Conservation (phyloP, 2,888 invertebrate genomes). For the Arge pagana region DNA sequence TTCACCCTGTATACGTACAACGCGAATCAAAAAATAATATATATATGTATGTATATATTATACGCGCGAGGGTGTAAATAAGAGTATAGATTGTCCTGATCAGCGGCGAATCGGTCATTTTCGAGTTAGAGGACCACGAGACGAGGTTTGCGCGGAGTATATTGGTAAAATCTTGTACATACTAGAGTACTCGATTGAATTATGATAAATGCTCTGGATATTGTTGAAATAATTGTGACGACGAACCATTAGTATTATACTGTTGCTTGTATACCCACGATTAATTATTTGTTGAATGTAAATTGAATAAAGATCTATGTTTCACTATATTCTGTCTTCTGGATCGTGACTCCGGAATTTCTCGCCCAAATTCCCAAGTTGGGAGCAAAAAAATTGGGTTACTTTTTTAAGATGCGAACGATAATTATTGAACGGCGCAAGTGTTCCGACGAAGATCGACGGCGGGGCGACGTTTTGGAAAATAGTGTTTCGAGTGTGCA, state of each 20-base stretch:
- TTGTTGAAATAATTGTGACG: slow-evolving; percentile 32
- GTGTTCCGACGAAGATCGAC: too few species aligned
- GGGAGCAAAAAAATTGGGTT: too few species aligned
- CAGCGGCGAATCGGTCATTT: too few species aligned
- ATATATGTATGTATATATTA: too few species aligned
- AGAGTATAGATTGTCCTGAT: slow-evolving; percentile 28
- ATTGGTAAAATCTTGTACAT: slow-evolving; percentile 47
- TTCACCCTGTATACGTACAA: slow-evolving; percentile 18
- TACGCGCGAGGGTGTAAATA: slow-evolving; percentile 21
- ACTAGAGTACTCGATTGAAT: slow-evolving; percentile 38
- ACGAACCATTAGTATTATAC: slow-evolving; percentile 23
- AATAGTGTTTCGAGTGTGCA: too few species aligned
- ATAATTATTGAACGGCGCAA: too few species aligned
- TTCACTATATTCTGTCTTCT: slow-evolving; percentile 48
- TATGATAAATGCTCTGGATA: slow-evolving; percentile 30
- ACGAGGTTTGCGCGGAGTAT: too few species aligned
- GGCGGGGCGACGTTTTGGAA: too few species aligned
- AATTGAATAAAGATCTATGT: slow-evolving; percentile 52
- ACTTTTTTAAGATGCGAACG: too few species aligned
- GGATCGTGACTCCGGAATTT: too few species aligned
- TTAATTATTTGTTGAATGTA: slow-evolving; percentile 51
- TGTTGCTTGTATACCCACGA: slow-evolving; percentile 45
- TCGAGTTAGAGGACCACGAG: too few species aligned
- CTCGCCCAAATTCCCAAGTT: too few species aligned
- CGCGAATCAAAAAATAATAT: slow-evolving; percentile 16